phyloP scores from a whole-genome alignment of 1,140 invertebrate genomes.

The Cyclargus thomasi region DNA sequence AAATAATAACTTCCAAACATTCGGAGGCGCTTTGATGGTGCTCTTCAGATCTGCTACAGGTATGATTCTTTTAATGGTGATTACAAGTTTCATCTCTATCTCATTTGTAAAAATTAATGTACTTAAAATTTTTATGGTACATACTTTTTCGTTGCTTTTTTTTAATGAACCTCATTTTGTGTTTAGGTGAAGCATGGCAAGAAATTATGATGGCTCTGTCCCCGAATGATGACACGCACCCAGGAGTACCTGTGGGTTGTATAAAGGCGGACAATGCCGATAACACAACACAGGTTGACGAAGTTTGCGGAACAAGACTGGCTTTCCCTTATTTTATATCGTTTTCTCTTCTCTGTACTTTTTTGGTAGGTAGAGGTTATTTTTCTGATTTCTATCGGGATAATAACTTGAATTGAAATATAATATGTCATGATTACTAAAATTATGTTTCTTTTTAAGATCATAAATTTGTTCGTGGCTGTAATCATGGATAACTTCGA shows the following conservation, averaged over 20 bases:
- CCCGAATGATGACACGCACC: conserved; percentile 41
- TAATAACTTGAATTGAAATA: too few species aligned
- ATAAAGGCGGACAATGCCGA: conserved; percentile 28
- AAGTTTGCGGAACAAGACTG: conserved; percentile 42
- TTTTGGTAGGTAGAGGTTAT: conserved; percentile 45
- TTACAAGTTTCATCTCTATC: too few species aligned
- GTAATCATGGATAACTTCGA: conserved; percentile 99
- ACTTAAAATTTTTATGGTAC: too few species aligned
- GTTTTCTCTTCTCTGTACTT: conserved; percentile 59
- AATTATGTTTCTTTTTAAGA: conserved; percentile 80
- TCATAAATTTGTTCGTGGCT: conserved; percentile 99
- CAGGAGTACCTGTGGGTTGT: conserved; percentile 36
- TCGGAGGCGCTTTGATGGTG: conserved; percentile 96
- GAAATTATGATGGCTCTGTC: conserved; percentile 66
- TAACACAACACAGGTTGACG: conserved; percentile 15
- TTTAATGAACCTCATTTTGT: background rate
- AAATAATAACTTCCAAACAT: conserved; percentile 99
- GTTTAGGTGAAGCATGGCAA: conserved; percentile 61
- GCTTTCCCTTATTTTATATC: conserved; percentile 64
- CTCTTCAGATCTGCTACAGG: conserved; percentile 96
- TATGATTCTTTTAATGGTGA: conserved; percentile 36
- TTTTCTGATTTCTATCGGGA: too few species aligned
- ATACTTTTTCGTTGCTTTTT: too few species aligned
- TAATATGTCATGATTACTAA: too few species aligned
- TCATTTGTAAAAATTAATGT: too few species aligned